Percentiles rank a stretch among this genome's conserved stretches.
These are phyloP conservation scores for Aldabrachelys gigantea DNA, from an alignment of 2,113 vertebrate genomes.

Conservation along the genomic window DNA sequence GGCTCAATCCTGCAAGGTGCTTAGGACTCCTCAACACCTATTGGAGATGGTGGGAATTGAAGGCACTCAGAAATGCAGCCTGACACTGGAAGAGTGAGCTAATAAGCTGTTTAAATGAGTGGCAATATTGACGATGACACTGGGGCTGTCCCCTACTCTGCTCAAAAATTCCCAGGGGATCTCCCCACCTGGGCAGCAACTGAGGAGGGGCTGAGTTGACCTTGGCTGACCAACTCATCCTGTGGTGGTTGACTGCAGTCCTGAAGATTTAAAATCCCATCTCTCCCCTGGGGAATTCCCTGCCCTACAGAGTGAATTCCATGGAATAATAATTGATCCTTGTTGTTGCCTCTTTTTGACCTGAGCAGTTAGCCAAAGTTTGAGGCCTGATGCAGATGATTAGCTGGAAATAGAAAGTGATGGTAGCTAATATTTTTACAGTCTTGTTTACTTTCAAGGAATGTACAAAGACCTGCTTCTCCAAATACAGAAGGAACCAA, in stretches of 20 bases:
- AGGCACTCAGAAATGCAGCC: background rate
- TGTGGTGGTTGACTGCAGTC: background rate
- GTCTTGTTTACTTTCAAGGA: background rate
- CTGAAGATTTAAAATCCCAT: fast-evolving
- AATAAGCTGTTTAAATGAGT: background rate
- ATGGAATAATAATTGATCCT: fast-evolving
- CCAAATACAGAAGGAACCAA: background rate
- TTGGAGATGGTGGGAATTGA: background rate
- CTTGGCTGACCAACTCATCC: background rate
- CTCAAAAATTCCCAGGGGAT: background rate
- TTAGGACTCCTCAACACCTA: background rate
- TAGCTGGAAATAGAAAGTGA: background rate
- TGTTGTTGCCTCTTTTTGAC: background rate
- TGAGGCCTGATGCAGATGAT: background rate
- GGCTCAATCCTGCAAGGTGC: background rate
- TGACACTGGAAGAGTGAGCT: background rate
- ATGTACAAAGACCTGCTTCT: background rate
- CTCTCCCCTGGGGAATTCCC: fast-evolving
- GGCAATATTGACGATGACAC: fast-evolving
- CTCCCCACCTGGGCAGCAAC: fast-evolving
- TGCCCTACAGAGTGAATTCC: background rate
- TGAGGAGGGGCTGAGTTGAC: background rate
- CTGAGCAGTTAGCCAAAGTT: background rate
- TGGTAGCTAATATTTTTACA: background rate
- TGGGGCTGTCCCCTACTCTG: background rate